phyloP scores from a whole-genome alignment of 2,888 invertebrate species.

The Heliothis peltigera region DNA sequence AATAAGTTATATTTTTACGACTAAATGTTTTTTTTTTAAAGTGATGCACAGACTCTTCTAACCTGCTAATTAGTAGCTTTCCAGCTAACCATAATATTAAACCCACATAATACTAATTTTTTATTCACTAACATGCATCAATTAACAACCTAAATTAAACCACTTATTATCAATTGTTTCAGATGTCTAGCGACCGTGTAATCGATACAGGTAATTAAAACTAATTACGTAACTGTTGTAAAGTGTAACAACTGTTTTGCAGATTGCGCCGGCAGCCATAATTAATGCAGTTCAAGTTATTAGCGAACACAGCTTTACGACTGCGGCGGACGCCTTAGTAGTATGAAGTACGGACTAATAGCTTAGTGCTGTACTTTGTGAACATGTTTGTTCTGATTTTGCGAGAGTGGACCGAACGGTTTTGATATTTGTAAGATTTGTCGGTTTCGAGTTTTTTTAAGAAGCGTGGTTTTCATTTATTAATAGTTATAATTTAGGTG shows the following conservation, averaged over 20 bases:
- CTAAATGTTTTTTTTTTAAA: too few species aligned
- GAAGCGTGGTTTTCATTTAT: not conserved
- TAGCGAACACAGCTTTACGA: slow-evolving; percentile 57
- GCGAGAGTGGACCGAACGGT: slow-evolving; percentile 11
- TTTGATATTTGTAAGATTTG: slow-evolving; percentile 21
- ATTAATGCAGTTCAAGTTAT: slow-evolving; percentile 61
- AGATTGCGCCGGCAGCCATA: slow-evolving; percentile 48
- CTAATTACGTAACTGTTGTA: slow-evolving; percentile 43
- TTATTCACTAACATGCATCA: not conserved
- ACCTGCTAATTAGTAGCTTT: too few species aligned
- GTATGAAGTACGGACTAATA: slow-evolving; percentile 49
- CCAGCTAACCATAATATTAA: too few species aligned
- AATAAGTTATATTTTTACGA: too few species aligned
- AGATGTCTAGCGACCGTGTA: slow-evolving; percentile 72
- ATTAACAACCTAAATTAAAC: not conserved
- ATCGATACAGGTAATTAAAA: slow-evolving; percentile 68
- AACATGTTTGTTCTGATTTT: slow-evolving; percentile 7
- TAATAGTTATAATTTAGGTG: not conserved
- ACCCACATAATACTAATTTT: too few species aligned
- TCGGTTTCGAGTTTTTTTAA: not conserved
- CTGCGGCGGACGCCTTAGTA: slow-evolving; percentile 54
- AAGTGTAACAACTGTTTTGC: slow-evolving; percentile 52
- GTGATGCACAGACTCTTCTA: too few species aligned
- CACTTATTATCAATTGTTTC: slow-evolving; percentile 65
- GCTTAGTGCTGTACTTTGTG: slow-evolving; percentile 30